Percentiles rank a stretch among this genome's conserved stretches.
phyloP scores from a whole-genome alignment of 2,113 vertebrate species.

The Chaenocephalus aceratus region DNA sequence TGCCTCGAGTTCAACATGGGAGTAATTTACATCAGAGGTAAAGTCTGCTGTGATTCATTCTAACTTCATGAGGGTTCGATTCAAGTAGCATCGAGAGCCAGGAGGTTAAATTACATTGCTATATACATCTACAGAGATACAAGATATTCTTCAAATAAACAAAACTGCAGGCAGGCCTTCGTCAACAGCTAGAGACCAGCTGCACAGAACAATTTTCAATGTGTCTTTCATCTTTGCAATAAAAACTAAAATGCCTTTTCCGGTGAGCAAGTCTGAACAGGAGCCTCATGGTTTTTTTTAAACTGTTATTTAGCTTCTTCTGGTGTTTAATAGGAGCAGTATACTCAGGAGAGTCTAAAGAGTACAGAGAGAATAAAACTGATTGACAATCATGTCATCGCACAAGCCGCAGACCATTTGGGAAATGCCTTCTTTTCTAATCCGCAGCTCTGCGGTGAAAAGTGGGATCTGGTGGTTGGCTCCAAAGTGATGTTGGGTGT shows the following conservation, averaged over 20 bases:
- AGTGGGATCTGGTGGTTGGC: slow-evolving; percentile 60
- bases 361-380: slow-evolving; percentile 60
- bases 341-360: slow-evolving; percentile 52
- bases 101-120: slow-evolving; percentile 35
- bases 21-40: slow-evolving; percentile 50
- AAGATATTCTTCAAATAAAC: slow-evolving; percentile 56
- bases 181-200: slow-evolving; percentile 35
- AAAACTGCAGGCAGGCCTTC: slow-evolving; percentile 37
- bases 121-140: slow-evolving; percentile 32
- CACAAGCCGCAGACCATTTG: slow-evolving; percentile 66
- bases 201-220: slow-evolving; percentile 60
- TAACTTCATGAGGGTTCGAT: slow-evolving; percentile 37
- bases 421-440: slow-evolving; percentile 76
- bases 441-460: slow-evolving; percentile 68
- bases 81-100: slow-evolving; percentile 37
- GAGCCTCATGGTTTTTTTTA: slow-evolving; percentile 36
- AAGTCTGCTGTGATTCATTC: slow-evolving; percentile 32
- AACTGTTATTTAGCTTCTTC: slow-evolving; percentile 69
- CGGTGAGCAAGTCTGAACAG: slow-evolving; percentile 69
- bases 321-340: slow-evolving; percentile 47
- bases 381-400: slow-evolving; percentile 79
- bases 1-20: slow-evolving; percentile 38
- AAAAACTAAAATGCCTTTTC: slow-evolving; percentile 66
- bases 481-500: slow-evolving; percentile 57
- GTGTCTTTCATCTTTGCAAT: slow-evolving; percentile 74